Evolutionary conservation across 2,113 vertebrate genomes (phyloP), one percentile per base, ranked within the genome.

Genomic region (Anser brachyrhynchus): DNA sequence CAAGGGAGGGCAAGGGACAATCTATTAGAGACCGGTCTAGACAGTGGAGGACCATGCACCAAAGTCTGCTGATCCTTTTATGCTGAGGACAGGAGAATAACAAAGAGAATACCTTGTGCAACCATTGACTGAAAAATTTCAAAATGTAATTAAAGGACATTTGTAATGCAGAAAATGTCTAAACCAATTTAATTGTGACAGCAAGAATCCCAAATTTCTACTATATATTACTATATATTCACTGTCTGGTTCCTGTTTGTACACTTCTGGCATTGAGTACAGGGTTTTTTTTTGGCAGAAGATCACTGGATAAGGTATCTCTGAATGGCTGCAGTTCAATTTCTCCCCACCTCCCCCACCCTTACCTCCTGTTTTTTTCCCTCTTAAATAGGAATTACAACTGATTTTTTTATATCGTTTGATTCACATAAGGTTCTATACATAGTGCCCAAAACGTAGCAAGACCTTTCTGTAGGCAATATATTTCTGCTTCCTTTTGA

Each of bases 151-250:
- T 64, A 79, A 8, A 44, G 39, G 29, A 55, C 76, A 84, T 90
- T 82, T 86, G 74, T 91, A 87, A 85, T 43, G 64, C 84, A 93
- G 84, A 89, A 87, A 90, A 84, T 62, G 57, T 51, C 66, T 41
- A 25, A 93, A 70, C 58, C 52, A 93, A 95, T 87, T 94, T 87
- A 33, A 51, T 81, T 92, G 57, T 67, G 3, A 6, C 71, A 43
- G 82, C 31, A 29, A 44, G 81, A 87, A 58, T 25, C n/a, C 31
- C 29, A 44, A 49, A 49, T 49, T 21, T 49, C 19, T 49, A 49
- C 20, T 11, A 21, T 55, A 70, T 29, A 31, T 0, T 2, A 71
- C 85, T 80, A 0, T 58, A 4, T 11, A 11, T 71, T 84, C 55
- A 8, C 43, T 74, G 59, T 62, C 76, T 92, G 69, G 69, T 83